These are phyloP conservation scores for Micropoecilia bifurca DNA, from an alignment of 2,797 vertebrate genomes.

Conservation along the genomic window DNA sequence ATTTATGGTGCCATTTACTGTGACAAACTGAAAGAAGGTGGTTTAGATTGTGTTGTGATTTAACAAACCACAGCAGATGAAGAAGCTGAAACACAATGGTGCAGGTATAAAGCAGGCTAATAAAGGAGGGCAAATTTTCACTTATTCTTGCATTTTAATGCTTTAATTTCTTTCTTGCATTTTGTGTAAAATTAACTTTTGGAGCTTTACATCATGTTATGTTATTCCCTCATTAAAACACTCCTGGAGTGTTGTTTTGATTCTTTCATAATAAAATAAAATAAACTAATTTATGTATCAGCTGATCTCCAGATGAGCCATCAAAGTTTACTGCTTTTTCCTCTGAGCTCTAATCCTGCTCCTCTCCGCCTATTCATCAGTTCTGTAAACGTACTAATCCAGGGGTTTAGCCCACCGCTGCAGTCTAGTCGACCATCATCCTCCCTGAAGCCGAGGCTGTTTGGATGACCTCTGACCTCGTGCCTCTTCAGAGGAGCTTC, in stretches of 20 bases:
- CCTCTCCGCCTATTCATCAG: constrained; percentile 21
- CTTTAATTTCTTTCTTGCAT: neutral
- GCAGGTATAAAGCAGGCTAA: neutral
- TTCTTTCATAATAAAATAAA: neutral
- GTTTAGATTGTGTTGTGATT: neutral
- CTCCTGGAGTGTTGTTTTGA: too few species aligned
- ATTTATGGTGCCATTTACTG: neutral
- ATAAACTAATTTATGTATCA: neutral
- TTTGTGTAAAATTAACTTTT: too few species aligned
- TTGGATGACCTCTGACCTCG: constrained; percentile 73
- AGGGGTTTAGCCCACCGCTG: neutral
- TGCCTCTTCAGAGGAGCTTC: constrained; percentile 28
- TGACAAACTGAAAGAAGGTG: neutral
- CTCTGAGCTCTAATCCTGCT: constrained; percentile 39
- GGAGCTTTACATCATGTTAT: too few species aligned
- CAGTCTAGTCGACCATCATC: constrained; percentile 3
- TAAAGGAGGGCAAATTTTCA: neutral
- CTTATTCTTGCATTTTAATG: neutral
- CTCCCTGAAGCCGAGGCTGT: constrained; percentile 56
- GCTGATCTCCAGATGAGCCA: neutral
- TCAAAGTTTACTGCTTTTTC: neutral
- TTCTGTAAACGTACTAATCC: neutral
- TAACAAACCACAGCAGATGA: neutral
- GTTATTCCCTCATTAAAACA: too few species aligned
- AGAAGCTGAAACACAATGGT: neutral